Conservation (phyloP, 2,113 vertebrate genomes). For the Caranx ignobilis region DNA sequence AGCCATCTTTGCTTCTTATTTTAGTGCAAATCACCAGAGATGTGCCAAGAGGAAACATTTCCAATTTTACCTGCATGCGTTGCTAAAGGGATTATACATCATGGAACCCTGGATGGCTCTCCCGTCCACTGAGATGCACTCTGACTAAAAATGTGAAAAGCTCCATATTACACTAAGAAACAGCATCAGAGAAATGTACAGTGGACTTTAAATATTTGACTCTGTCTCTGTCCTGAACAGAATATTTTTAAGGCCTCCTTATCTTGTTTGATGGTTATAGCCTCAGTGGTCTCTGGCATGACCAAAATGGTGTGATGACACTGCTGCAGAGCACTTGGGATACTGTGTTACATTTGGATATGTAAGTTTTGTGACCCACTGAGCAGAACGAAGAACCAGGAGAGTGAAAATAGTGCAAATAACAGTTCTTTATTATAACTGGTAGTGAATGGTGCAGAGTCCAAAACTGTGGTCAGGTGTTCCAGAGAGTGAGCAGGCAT, state of each 20-base stretch:
- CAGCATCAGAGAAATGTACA: slow-evolving; percentile 14
- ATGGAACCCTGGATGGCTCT: slow-evolving; percentile 31
- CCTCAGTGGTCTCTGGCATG: neutral
- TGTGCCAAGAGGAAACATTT: slow-evolving; percentile 25
- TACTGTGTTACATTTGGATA: no score
- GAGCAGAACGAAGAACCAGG: no score
- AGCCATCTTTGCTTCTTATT: neutral
- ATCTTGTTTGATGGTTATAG: slow-evolving; percentile 16
- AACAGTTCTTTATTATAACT: no score
- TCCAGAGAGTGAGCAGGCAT: no score
- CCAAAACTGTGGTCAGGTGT: no score
- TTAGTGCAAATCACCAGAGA: slow-evolving; percentile 19
- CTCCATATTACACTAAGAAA: slow-evolving; percentile 11
- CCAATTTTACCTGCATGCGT: slow-evolving; percentile 38
- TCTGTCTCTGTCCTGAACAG: slow-evolving; percentile 17
- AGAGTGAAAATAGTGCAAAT: no score
- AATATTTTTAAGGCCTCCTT: slow-evolving; percentile 17
- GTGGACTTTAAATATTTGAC: slow-evolving; percentile 1
- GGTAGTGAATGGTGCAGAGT: no score
- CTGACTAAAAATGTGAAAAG: slow-evolving; percentile 27
- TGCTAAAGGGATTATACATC: slow-evolving; percentile 44
- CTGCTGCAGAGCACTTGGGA: slow-evolving; percentile 6
- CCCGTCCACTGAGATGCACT: slow-evolving; percentile 18
- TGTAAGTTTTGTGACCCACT: no score
- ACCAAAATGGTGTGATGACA: slow-evolving; percentile 20